Evolutionary conservation across 2,797 vertebrate species (phyloP).

Genomic region (Galagoides demidoff): DNA sequence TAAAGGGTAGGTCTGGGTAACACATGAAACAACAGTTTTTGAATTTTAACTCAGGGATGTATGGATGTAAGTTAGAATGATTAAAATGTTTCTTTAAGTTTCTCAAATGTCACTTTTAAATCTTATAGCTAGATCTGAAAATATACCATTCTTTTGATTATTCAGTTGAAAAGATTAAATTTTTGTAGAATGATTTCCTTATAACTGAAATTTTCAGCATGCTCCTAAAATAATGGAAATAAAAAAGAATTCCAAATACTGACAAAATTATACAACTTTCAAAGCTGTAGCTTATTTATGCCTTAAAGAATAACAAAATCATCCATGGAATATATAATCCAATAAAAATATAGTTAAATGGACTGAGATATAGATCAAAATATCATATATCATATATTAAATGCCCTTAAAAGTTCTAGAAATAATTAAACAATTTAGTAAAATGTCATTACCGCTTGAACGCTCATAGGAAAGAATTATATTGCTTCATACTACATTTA

Average conservation of each 20-base stretch:
- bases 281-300: neutral
- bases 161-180: neutral
- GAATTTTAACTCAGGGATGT: neutral
- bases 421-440: neutral
- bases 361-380: neutral
- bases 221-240: neutral
- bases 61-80: neutral
- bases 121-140: neutral
- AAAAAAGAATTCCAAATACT: neutral
- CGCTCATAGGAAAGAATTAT: neutral
- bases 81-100: neutral
- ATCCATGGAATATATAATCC: neutral
- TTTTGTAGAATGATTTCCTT: neutral
- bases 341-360: neutral
- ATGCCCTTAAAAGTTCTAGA: neutral
- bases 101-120: conserved; percentile 5
- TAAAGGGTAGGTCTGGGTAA: neutral
- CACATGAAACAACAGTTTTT: neutral
- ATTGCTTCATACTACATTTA: neutral
- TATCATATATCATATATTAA: neutral
- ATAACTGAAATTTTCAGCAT: neutral
- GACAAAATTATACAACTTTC: neutral
- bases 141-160: neutral
- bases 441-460: neutral
- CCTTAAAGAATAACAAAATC: neutral